Percentiles rank a stretch among this genome's conserved stretches.
These are phyloP conservation scores for Drepana falcataria DNA, from an alignment of 2,888 invertebrate genomes.

Conservation along the genomic window DNA sequence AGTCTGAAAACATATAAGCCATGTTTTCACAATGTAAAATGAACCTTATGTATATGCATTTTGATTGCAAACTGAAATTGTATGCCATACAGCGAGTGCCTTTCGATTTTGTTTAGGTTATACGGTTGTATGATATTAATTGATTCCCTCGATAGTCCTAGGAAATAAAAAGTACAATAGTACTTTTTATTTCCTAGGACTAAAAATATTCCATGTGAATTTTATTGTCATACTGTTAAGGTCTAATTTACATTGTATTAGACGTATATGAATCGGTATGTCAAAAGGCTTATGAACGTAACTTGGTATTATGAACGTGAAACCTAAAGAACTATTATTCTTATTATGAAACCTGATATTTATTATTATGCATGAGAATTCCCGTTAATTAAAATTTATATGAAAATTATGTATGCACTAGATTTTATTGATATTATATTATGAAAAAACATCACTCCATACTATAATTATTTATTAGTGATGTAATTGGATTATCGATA, in stretches of 20 bases:
- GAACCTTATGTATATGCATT: background rate
- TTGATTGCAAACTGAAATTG: background rate
- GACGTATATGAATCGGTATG: no score
- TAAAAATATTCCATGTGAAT: no score
- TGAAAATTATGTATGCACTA: background rate
- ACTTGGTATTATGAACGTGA: no score
- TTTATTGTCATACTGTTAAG: no score
- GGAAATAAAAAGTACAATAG: no score
- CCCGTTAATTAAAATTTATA: constrained; percentile 8
- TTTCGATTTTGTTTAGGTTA: constrained; percentile 15
- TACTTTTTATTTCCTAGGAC: no score
- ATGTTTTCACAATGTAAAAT: no score
- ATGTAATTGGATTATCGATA: constrained; percentile 14
- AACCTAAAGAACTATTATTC: background rate
- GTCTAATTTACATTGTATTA: no score
- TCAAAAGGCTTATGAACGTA: no score
- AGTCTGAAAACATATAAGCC: no score
- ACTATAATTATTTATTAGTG: constrained; percentile 13
- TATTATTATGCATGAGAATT: constrained; percentile 10
- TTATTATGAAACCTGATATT: constrained; percentile 2
- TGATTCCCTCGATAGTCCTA: constrained; percentile 7
- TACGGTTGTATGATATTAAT: constrained; percentile 1
- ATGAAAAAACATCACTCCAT: constrained; percentile 3
- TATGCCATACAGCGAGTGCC: constrained; percentile 12
- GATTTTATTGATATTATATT: constrained; percentile 15